Evolutionary conservation across 2,797 vertebrate species (phyloP), one percentile per base, ranked within the genome.

Genomic region (Siniperca scherzeri): DNA sequence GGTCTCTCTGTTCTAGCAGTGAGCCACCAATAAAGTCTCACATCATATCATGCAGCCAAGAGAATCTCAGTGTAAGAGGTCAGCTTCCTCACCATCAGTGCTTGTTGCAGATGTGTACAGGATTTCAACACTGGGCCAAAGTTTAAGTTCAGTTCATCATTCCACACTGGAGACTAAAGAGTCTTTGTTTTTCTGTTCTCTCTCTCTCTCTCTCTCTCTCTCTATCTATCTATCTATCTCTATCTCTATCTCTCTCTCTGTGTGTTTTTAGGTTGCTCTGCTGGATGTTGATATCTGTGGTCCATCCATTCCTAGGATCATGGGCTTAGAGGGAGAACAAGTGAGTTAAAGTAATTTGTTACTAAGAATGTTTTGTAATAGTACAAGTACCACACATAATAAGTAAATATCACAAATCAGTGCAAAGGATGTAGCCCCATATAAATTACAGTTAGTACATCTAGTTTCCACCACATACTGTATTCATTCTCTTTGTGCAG

Each of bases 281-380:
- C 93, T 99, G 85, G 98, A 99, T 89, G 93, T 99, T 10, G 98
- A 99, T 57, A 98, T 99, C 76, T 99, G 98, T 33, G 98, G 98
- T 69, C 98, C 98, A 0, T 99, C 98, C 0, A 97, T 99, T 81
- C 98, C 98, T 0, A 97, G 96, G 90, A 99, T 99, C 11, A 97
- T 99, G 97, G 98, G 98, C 1, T 86, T 99, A 6, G 98, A 99
- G 86, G 98, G 98, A 83, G 98, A 99, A n/a, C 98, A 98, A 96
- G 98, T 98, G 90, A 56, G 83, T 72, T 42, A 1, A 56, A 56
- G 22, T 53, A 0, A 12, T 53, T 22, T 53, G 25, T 6, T 56
- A 56, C 25, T 27, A 16, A 27, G 25, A 56, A 27, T 7, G 12
- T 7, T 30, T 57, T 30, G 25, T n/a, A 3, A 48, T 5, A 50